phyloP scores from a whole-genome alignment of 2,113 vertebrate genomes.

The Columbina picui region DNA sequence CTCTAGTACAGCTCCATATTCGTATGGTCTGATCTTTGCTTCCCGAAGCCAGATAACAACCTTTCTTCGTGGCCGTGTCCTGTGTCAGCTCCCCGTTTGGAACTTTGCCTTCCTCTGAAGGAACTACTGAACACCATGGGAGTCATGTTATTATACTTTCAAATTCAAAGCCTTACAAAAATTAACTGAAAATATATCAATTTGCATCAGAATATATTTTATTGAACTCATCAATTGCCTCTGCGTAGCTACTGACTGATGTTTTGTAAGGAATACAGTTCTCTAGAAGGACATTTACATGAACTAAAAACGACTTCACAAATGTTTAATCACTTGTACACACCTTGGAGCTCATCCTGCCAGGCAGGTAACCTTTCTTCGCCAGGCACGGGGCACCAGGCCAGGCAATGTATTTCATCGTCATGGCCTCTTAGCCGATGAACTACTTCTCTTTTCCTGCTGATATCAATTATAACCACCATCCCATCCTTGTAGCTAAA shows the following conservation, averaged over 20 bases:
- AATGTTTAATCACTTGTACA: background rate
- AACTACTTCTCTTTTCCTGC: slow-evolving; percentile 87
- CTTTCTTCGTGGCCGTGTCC: slow-evolving; percentile 57
- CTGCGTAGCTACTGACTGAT: background rate
- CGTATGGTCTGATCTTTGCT: slow-evolving; percentile 96
- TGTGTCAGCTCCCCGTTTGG: slow-evolving; percentile 62
- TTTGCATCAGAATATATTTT: background rate
- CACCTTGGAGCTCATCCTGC: slow-evolving; percentile 82
- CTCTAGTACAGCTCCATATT: slow-evolving; percentile 89
- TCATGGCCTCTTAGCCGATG: slow-evolving; percentile 93
- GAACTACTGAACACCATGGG: background rate
- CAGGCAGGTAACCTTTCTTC: slow-evolving; percentile 74
- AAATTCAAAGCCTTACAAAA: background rate
- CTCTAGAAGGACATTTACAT: background rate
- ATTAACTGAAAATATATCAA: background rate
- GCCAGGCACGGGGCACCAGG: slow-evolving; percentile 84
- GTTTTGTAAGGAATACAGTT: background rate
- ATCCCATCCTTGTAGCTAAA: slow-evolving; percentile 96
- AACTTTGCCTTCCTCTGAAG: slow-evolving; percentile 60
- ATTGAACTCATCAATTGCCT: background rate
- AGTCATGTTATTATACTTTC: background rate
- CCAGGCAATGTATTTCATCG: slow-evolving; percentile 92
- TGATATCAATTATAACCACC: slow-evolving; percentile 90
- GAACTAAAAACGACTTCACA: background rate
- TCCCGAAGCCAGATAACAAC: slow-evolving; percentile 89